Percentiles rank a stretch among this genome's conserved stretches.
Conservation (phyloP, 1,140 invertebrate species). For the Laupala kohalensis region DNA sequence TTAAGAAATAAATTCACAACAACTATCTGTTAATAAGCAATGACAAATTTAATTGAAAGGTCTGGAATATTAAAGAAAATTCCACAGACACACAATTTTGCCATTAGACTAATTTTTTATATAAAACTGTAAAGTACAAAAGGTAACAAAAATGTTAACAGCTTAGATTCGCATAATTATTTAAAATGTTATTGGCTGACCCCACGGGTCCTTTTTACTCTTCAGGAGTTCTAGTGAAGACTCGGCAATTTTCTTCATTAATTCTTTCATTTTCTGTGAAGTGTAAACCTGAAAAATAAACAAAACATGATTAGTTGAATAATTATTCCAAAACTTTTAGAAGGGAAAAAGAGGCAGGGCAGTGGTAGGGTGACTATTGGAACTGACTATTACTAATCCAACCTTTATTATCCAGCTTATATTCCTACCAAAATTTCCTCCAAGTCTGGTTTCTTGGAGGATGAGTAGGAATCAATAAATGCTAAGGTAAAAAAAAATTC, state of each 20-base stretch:
- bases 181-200: constrained; percentile 7
- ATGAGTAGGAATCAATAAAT: background rate
- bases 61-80: too few species aligned
- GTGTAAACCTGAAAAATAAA: constrained; percentile 9
- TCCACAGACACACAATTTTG: too few species aligned
- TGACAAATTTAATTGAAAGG: too few species aligned
- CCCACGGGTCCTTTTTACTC: constrained; percentile 5
- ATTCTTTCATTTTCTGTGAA: background rate
- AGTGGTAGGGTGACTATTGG: background rate
- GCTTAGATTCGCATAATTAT: too few species aligned
- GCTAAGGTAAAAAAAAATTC: too few species aligned
- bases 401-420: too few species aligned
- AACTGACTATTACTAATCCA: too few species aligned
- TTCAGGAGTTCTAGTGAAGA: constrained; percentile 8
- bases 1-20: too few species aligned
- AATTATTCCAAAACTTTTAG: background rate
- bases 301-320: background rate
- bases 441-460: background rate
- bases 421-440: background rate
- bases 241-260: constrained; percentile 1
- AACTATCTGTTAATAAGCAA: too few species aligned
- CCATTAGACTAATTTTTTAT: too few species aligned
- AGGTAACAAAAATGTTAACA: too few species aligned
- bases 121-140: too few species aligned
- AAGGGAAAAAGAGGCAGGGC: background rate